Conservation (phyloP, 2,797 vertebrate genomes). For the Rousettus madagascariensis region DNA sequence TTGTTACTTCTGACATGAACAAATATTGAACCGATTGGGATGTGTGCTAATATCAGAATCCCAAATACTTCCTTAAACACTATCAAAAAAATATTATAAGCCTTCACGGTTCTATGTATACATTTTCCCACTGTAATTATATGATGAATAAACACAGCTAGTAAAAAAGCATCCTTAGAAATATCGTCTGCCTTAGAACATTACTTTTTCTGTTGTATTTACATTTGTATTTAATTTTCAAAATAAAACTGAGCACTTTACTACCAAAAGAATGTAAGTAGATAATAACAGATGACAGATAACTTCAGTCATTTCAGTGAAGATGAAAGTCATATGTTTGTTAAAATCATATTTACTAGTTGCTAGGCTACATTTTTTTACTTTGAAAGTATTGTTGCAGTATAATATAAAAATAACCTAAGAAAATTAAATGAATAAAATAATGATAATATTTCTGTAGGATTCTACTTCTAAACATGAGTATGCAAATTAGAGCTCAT, state of each 20-base stretch:
- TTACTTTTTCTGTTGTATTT: neutral
- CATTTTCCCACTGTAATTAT: neutral
- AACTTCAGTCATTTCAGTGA: neutral
- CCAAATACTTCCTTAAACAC: neutral
- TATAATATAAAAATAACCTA: neutral
- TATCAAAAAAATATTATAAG: neutral
- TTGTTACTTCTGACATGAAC: conserved; percentile 15
- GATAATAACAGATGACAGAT: neutral
- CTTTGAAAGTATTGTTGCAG: neutral
- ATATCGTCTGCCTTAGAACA: neutral
- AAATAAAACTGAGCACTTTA: neutral
- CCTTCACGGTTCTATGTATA: neutral
- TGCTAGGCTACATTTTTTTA: neutral
- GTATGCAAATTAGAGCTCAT: neutral
- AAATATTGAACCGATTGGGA: conserved; percentile 58
- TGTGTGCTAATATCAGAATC: neutral
- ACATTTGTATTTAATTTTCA: conserved; percentile 16
- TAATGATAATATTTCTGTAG: neutral
- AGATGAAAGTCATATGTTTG: neutral
- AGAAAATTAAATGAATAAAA: neutral
- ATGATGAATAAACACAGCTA: neutral
- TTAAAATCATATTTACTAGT: neutral
- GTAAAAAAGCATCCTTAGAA: neutral
- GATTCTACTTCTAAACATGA: neutral
- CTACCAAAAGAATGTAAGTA: neutral